Base-by-base conservation (phyloP, 2,113 vertebrate species). In the Dascyllus trimaculatus region DNA sequence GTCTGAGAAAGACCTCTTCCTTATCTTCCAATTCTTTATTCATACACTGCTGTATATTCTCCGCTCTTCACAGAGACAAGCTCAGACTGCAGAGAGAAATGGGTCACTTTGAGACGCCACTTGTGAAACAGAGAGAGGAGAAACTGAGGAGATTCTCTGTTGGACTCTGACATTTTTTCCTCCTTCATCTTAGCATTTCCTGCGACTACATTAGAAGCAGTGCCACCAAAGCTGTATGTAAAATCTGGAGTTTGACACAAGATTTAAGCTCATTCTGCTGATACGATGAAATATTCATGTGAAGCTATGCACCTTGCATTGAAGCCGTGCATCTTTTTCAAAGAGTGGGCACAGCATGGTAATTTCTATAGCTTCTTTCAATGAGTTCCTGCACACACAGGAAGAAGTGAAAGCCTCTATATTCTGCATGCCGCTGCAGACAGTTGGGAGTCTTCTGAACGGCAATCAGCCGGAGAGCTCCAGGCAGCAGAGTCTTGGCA, bases 1-100 rank as follows among this genome's bases (percentile, higher is more conserved):
- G 74, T 70, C 45, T 66, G 81, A 76, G 75, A 85, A 59, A 63
- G 75, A 66, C 72, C 35, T 78, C 53, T 48, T 80, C 80, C 80
- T 88, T 88, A 89, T 91, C 88, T 84, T 13, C 66, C 18, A 14
- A 72, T 80, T 69, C 71, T 84, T 86, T 81, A 85, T 89, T 88
- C 88, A 86, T 82, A 59, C 24, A 21, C 64, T 69, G 82, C 62
- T 81, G 86, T 88, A 49, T 80, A 60, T 78, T 52, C 53, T 8
- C 68, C 53, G 72, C 80, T 81, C 75, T 51, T 74, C 69, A 46
- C 54, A 68, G 65, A 77, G 81, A 81, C 80, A 51, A 80, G 78
- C 77, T 57, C 51, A 78, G 75, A 73, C 86, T 75, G 81, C 83
- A 79, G 64, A 73, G 66, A 72, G 77, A 81, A 87, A 75, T 75